Conservation (phyloP, 2,113 vertebrate genomes). For the Naja naja region DNA sequence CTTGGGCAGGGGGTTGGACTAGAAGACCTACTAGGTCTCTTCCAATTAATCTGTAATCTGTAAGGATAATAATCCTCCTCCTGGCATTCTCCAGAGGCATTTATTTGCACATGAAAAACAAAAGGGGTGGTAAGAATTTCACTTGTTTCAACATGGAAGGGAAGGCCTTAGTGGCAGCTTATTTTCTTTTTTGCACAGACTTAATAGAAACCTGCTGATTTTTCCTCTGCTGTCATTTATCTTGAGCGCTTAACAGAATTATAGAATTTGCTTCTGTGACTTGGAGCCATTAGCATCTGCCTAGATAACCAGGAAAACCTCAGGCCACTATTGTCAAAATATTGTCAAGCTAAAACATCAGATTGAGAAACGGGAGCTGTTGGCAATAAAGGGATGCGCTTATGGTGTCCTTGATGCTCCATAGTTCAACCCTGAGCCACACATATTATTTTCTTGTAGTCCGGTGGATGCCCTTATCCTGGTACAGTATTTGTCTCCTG, state of each 20-base stretch:
- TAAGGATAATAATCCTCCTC: background rate
- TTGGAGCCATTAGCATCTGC: constrained; percentile 11
- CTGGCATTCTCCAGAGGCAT: background rate
- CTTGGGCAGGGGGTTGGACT: too few species aligned
- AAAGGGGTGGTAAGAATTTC: background rate
- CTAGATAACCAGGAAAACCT: background rate
- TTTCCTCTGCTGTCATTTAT: background rate
- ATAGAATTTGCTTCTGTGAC: background rate
- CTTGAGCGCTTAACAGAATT: constrained; percentile 1
- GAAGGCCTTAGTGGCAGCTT: background rate
- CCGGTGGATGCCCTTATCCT: background rate
- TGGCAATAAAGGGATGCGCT: constrained; percentile 24
- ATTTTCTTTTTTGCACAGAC: background rate
- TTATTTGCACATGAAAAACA: background rate
- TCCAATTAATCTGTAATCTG: too few species aligned
- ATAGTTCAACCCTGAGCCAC: background rate
- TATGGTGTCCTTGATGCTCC: background rate
- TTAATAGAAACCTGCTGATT: background rate
- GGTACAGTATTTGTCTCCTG: constrained; percentile 29
- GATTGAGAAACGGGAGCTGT: background rate
- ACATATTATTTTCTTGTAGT: background rate
- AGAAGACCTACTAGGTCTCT: too few species aligned
- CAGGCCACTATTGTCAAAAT: constrained; percentile 26
- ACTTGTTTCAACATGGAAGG: background rate
- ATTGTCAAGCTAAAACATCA: constrained; percentile 15